Base-by-base conservation (phyloP, 2,888 invertebrate genomes). In the Pelosia muscerda region DNA sequence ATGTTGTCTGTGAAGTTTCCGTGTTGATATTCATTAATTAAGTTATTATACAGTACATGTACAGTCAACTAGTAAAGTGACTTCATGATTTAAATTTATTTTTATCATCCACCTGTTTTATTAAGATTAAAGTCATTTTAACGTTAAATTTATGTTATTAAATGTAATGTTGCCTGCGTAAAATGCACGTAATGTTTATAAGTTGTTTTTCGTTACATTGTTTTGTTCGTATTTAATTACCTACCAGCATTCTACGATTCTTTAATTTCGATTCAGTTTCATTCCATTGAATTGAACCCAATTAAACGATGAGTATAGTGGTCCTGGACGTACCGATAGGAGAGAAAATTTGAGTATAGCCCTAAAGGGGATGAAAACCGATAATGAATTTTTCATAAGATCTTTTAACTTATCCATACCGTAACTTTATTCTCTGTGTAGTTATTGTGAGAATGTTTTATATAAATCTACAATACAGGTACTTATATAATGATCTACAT, bases 1-100 rank as follows among this genome's bases (percentile, higher is more conserved):
- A 13, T 31, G 61, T 31, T 67, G 34, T 38, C 63, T 25, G 66
- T 61, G 25, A 8, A 55, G 34, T 60, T 55, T 25, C 34, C 38
- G 23, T 26, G 42, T 23, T 23, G 25, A 31, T 25, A 4, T 19
- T 26, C 11, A 38, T 26, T 25, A 61, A 60, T 38, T 63, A 56
- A 34, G n/a, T 13, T 55, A 22, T 55, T 61, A 54, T 42, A 11
- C 19, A 55, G 23, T 28, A 57, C 26, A 31, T 10, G n/a, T 34
- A 61, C 49, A 49, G 19, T 59, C 19, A 59, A 19, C 22, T 38
- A 59, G 10, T 25, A 25, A 25, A 38, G 19, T 25, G 1, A 25
- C 8, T 34, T 22, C 22, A 34, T 31, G 22, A 5, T 13, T 15
- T 38, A 15, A 38, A 13, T 38, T 38, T 38, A 2, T 38, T 38